Base-by-base conservation (phyloP, 2,797 vertebrate genomes). In the Ispidina picta region DNA sequence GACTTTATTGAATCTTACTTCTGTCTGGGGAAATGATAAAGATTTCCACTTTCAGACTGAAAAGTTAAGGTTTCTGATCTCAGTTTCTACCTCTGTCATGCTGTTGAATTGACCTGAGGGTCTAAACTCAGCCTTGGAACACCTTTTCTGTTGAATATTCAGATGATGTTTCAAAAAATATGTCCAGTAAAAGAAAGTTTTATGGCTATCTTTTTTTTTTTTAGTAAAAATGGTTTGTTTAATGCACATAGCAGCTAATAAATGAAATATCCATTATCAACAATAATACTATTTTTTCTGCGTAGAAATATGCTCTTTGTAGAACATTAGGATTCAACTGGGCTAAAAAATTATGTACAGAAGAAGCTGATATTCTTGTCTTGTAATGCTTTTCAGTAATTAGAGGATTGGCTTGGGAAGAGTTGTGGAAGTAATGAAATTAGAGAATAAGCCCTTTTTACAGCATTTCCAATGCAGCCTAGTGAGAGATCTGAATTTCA, bases 401-500 rank as follows among this genome's bases (percentile, higher is more conserved):
- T 52, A 75, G 20, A 48, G 79, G 62, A 52, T 59, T 86, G 46
- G 56, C 20, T 77, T 90, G 51, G 56, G 58, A 91, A 80, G 71
- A 82, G 19, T 75, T 65, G 20, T 78, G 71, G 21, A 75, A 75
- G 26, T 76, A 83, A 70, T 60, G 80, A 91, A 93, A 77, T 71
- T 76, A 46, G 62, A 92, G 43, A 80, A 79, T 44, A 94, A 72
- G 22, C 39, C 49, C 49, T 84, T 91, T 70, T 86, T 85, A 16
- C 43, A 60, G 51, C 29, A 29, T 9, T 83, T 90, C 26, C 52
- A 75, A 1, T 54, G 25, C 58, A 71, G 41, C 76, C 54, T 76
- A 86, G 39, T 87, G 64, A 86, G 59, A 73, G 39, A 59, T 72
- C 51, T 80, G 72, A 83, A 82, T 86, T 86, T 93, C 56, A 89